These are phyloP conservation scores for Zaprionus kolodkinae DNA, from an alignment of 1,140 invertebrate species.

Conservation along the genomic window DNA sequence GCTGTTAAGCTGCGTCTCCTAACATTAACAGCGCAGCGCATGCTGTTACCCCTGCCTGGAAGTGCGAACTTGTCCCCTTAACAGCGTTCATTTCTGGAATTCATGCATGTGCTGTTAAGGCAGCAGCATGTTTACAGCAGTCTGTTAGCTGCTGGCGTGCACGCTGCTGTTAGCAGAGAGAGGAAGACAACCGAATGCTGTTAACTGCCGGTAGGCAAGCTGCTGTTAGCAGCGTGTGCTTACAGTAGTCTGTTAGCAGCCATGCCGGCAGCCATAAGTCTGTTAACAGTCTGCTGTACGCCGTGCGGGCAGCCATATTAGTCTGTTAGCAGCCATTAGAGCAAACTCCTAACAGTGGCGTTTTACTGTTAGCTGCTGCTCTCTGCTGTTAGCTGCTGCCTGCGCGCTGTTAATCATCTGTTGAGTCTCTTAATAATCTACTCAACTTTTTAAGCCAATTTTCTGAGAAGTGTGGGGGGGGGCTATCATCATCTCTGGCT, in stretches of 20 bases:
- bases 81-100: constrained; percentile 68
- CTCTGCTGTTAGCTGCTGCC: background rate
- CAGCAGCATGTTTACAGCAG: background rate
- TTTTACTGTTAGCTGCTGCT: background rate
- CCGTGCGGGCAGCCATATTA: too few species aligned
- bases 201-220: too few species aligned
- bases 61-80: constrained; percentile 21
- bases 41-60: constrained; percentile 53
- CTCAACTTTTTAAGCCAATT: constrained; percentile 58
- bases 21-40: background rate
- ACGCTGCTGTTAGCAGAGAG: background rate
- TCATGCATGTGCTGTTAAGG: background rate
- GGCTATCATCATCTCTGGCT: background rate
- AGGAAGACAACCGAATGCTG: too few species aligned
- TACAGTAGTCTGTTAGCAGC: too few species aligned
- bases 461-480: constrained; percentile 47
- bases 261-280: too few species aligned
- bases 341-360: background rate
- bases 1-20: background rate
- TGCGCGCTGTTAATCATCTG: background rate
- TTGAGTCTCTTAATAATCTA: constrained; percentile 2
- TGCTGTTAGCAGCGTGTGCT: too few species aligned
- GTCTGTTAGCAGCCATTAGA: background rate
- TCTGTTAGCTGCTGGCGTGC: background rate
- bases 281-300: too few species aligned